Conservation (phyloP, 2,888 invertebrate species). For the Aspidiotus destructor region DNA sequence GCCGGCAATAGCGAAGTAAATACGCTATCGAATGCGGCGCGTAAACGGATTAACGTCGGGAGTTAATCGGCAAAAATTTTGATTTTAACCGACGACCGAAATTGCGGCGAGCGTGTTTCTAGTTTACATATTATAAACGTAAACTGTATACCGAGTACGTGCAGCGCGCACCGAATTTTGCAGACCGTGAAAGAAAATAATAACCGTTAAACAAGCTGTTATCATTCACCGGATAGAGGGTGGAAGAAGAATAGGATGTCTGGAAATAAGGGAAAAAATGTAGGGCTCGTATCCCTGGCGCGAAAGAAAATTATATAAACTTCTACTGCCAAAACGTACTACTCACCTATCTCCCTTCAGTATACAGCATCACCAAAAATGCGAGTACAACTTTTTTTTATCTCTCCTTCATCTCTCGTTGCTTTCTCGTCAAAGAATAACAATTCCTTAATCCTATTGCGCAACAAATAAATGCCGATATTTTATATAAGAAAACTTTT, state of each 20-base stretch:
- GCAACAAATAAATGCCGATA: slow-evolving; percentile 29
- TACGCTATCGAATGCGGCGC: too few species aligned
- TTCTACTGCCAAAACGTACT: slow-evolving; percentile 17
- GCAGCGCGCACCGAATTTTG: neutral
- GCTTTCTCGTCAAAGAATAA: slow-evolving; percentile 9
- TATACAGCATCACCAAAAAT: slow-evolving; percentile 6
- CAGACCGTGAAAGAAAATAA: neutral
- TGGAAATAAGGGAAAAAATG: neutral
- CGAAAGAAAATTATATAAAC: neutral
- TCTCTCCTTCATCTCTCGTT: neutral
- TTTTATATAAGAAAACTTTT: slow-evolving; percentile 23
- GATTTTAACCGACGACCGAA: too few species aligned
- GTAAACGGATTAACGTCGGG: too few species aligned
- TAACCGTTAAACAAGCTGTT: slow-evolving; percentile 2
- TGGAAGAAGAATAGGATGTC: neutral
- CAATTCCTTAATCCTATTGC: slow-evolving; percentile 27
- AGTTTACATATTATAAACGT: too few species aligned
- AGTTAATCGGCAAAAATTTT: too few species aligned
- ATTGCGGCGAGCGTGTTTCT: too few species aligned
- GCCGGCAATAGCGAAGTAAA: too few species aligned
- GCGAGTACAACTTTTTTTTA: slow-evolving; percentile 22
- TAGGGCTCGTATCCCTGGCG: neutral
- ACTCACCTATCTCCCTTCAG: slow-evolving; percentile 15
- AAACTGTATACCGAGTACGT: too few species aligned
- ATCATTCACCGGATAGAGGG: slow-evolving; percentile 2